A percentile compares a stretch with the other conserved stretches of the same genome.
Evolutionary conservation across 2,113 vertebrate genomes (phyloP).

Genomic region (Xyliphius kryptos): DNA sequence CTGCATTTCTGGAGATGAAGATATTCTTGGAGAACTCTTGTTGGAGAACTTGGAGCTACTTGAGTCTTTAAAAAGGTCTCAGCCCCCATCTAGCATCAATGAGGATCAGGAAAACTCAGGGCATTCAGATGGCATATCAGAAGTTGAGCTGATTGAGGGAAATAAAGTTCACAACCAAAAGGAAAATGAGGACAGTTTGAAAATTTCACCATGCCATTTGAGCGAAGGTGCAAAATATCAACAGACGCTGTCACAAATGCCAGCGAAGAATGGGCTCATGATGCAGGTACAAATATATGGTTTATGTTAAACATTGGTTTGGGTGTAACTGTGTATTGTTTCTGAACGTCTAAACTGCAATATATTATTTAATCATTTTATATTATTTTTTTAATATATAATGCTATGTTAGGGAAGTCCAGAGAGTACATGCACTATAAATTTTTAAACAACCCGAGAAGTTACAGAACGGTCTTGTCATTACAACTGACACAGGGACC

Average conservation of each 20-base stretch:
- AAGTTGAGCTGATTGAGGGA: conserved; percentile 43
- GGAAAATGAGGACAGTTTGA: conserved; percentile 37
- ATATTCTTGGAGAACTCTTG: conserved; percentile 60
- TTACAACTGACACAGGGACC: too few relatives aligned
- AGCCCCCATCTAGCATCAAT: conserved; percentile 20
- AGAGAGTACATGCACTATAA: too few relatives aligned
- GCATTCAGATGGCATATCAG: conserved; percentile 30
- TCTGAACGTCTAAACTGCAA: too few relatives aligned
- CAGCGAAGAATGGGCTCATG: conserved; percentile 72
- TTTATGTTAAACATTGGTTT: too few relatives aligned
- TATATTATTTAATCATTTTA: too few relatives aligned
- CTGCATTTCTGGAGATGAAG: conserved; percentile 67
- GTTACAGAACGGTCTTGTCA: too few relatives aligned
- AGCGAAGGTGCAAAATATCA: conserved; percentile 58
- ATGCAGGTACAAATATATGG: conserved; percentile 63
- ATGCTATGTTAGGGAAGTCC: too few relatives aligned
- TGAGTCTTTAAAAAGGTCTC: conserved; percentile 64
- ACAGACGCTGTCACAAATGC: conserved; percentile 60
- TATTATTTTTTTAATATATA: too few relatives aligned
- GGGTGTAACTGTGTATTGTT: too few relatives aligned
- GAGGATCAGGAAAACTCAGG: conserved; percentile 9
- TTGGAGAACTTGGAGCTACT: conserved; percentile 66
- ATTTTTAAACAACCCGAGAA: too few relatives aligned
- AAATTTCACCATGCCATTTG: conserved; percentile 34
- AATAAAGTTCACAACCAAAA: conserved; percentile 20